These are phyloP conservation scores for Anolis apletophallus DNA, from an alignment of 2,797 vertebrate genomes.

Conservation along the genomic window DNA sequence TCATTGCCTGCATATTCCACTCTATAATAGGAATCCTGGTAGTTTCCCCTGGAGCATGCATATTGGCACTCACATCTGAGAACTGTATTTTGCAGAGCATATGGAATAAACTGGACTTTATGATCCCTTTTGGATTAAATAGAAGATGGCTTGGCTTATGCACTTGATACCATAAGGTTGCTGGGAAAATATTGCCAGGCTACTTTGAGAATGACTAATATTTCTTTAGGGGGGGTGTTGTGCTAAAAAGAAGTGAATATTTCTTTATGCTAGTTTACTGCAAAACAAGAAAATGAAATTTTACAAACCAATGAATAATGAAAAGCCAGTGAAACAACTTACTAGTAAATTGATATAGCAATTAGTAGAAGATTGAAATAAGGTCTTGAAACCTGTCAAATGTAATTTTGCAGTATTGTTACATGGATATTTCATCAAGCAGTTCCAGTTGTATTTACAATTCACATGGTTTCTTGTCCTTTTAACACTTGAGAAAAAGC, in stretches of 20 bases:
- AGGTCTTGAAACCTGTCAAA: background rate
- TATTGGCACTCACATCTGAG: constrained; percentile 53
- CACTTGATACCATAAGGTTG: background rate
- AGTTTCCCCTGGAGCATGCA: constrained; percentile 51
- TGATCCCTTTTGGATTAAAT: constrained; percentile 41
- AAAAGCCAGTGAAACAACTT: background rate
- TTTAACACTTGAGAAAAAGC: constrained; percentile 7
- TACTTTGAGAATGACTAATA: background rate
- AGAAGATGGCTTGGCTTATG: constrained; percentile 33
- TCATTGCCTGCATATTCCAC: constrained; percentile 55
- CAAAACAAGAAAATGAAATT: background rate
- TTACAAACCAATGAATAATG: background rate
- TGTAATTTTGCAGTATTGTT: constrained; percentile 9
- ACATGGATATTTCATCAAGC: background rate
- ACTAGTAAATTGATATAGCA: background rate
- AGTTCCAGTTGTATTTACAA: background rate
- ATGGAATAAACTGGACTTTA: constrained; percentile 35
- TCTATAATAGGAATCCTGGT: constrained; percentile 45
- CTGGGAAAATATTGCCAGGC: background rate
- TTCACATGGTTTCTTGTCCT: background rate
- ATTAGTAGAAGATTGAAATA: constrained; percentile 6
- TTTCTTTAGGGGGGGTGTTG: background rate
- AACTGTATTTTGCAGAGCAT: constrained; percentile 40
- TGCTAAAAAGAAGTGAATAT: background rate
- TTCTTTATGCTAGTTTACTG: background rate